Evolutionary conservation across 2,113 vertebrate genomes (phyloP), one percentile per base, ranked within the genome.

Genomic region (Pleuronectes platessa): DNA sequence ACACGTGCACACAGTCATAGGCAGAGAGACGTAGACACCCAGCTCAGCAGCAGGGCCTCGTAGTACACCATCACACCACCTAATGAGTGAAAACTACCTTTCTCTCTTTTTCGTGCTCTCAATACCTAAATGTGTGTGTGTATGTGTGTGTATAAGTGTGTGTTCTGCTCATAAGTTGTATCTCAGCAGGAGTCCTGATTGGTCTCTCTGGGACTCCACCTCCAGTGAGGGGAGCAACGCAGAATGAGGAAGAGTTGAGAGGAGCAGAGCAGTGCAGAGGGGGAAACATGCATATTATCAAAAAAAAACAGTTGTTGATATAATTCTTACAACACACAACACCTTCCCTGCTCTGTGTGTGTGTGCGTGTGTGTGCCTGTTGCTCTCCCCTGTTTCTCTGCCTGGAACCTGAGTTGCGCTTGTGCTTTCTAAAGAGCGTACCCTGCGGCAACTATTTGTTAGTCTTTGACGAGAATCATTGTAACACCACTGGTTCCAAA

Each of bases 171-270:
- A 78, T 79, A 82, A 84, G 72, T 88, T 83, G 47, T 80, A 79
- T 85, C 76, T 79, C 83, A 68, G 79, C 76, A 85, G 82, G 79
- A 81, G 81, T 73, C 75, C 72, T 92, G 89, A 93, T 93, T 91
- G 89, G 90, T 92, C 90, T 90, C 90, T 81, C 67, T 89, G 90
- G 90, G 88, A 92, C 85, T 81, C 78, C 81, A 75, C 85, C 81
- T 79, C 76, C 82, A 84, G 63, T 53, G 75, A 74, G 70, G 51
- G 65, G 56, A 84, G 51, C 53, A 81, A 26, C 15, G 68, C 51
- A 66, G 59, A 82, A 55, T 14, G 51, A 82, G 69, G 68, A 81
- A 42, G 71, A 74, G 68, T 56, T 68, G 24, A 78, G 79, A 82
- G 60, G 62, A 78, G 76, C 64, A 80, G 71, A 23, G 45, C 26